These are phyloP conservation scores for Brachionus rotundiformis DNA, from an alignment of 1,140 invertebrate species.

Conservation along the genomic window DNA sequence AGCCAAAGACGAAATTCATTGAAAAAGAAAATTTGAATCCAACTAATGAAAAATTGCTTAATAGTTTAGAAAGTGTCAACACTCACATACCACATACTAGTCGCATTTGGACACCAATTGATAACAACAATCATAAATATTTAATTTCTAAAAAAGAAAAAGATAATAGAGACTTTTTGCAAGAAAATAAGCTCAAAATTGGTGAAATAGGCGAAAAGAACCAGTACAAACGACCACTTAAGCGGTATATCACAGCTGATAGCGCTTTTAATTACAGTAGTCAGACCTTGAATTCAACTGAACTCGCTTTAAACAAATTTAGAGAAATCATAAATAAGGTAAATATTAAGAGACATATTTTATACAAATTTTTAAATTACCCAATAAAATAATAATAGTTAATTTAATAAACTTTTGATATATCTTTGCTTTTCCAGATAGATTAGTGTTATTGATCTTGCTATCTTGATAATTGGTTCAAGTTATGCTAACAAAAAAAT, in stretches of 20 bases:
- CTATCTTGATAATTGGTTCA: too few species aligned
- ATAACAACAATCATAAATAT: constrained; percentile 59
- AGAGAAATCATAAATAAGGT: constrained; percentile 53
- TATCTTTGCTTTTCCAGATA: too few species aligned
- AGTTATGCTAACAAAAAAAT: too few species aligned
- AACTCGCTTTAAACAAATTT: constrained; percentile 60
- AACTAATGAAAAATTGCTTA: neutral
- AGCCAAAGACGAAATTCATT: neutral
- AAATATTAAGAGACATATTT: too few species aligned
- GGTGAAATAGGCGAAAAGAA: constrained; percentile 6
- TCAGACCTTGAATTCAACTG: constrained; percentile 60
- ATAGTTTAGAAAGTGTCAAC: constrained; percentile 27
- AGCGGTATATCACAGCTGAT: constrained; percentile 52
- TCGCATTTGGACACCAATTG: constrained; percentile 56
- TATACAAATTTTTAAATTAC: neutral
- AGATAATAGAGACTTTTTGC: constrained; percentile 55
- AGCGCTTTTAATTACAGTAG: constrained; percentile 61
- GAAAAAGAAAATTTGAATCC: constrained; percentile 46
- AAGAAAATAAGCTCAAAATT: constrained; percentile 57
- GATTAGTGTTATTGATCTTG: too few species aligned
- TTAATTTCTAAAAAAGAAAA: constrained; percentile 54
- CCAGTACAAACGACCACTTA: constrained; percentile 22
- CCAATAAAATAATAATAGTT: too few species aligned
- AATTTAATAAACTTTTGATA: too few species aligned
- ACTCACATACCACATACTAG: constrained; percentile 44